Percentiles rank a stretch among this genome's conserved stretches.
phyloP scores from a whole-genome alignment of 2,113 vertebrate genomes.

The Hylia prasina region DNA sequence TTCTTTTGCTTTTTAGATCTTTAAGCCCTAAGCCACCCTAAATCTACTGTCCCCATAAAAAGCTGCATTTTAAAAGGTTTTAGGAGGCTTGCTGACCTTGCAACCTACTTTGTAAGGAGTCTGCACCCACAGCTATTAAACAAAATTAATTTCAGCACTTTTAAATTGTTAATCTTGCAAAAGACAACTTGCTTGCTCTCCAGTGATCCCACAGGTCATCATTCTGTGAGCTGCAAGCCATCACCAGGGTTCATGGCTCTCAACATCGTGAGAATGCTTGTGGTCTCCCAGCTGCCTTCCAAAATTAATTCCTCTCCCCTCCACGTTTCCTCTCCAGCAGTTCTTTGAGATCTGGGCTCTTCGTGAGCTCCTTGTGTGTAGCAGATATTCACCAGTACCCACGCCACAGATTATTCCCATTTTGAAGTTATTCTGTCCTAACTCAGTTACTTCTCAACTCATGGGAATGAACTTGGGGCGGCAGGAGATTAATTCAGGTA shows the following conservation, averaged over 20 bases:
- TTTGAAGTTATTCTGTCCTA: not conserved
- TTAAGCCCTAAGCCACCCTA: conserved; percentile 24
- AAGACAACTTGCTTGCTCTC: conserved; percentile 54
- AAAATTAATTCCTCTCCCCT: conserved; percentile 15
- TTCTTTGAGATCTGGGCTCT: not conserved
- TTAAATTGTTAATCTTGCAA: conserved; percentile 60
- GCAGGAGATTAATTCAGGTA: not conserved
- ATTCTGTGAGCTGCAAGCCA: conserved; percentile 11
- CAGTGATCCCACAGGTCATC: conserved; percentile 32
- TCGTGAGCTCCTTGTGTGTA: not conserved
- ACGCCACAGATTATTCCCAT: not conserved
- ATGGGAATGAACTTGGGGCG: not conserved
- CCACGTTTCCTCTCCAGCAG: not conserved
- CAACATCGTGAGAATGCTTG: conserved; percentile 2
- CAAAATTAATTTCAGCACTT: conserved; percentile 64
- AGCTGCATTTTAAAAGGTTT: conserved; percentile 52
- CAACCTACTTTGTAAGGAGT: conserved; percentile 58
- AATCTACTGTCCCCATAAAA: conserved; percentile 43
- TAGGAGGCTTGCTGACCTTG: conserved; percentile 50
- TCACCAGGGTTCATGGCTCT: conserved; percentile 2
- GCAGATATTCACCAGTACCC: not conserved
- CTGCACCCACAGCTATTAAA: conserved; percentile 54
- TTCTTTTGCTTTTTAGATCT: conserved; percentile 12
- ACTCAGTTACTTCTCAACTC: not conserved
- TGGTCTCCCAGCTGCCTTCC: conserved; percentile 20